Base-by-base conservation (phyloP, 2,797 vertebrate genomes). In the Anableps anableps region DNA sequence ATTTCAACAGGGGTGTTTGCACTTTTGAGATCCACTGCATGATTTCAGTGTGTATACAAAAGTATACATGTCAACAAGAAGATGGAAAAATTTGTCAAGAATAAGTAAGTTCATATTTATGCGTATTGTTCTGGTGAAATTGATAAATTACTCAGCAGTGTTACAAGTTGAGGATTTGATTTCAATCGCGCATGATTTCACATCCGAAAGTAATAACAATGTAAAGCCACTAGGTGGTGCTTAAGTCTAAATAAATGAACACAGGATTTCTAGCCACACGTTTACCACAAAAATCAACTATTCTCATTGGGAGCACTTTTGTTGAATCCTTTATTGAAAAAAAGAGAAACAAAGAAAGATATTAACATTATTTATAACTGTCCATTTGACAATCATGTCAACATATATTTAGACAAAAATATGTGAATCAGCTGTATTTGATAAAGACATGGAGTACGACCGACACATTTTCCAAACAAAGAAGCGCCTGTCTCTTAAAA, bases 271-370 rank as follows among this genome's bases (percentile, higher is more conserved):
- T 16, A 21, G 51, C 6, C 26, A 58, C 23, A 21, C 6, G 14
- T 48, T 48, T 34, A 38, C n/a, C 92, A 91, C 83, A 89, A 92
- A 92, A 89, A 89, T 62, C 88, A 89, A 79, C 55, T 78, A 72
- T 75, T 38, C 83, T 84, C 90, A 81, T 94, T 93, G 91, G 92
- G 93, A 95, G 94, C 94, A 94, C 94, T 95, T 95, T 94, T 86
- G 86, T 95, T 94, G 90, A 95, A 95, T 94, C 93, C 78, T 96
- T 96, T 96, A 96, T 95, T 95, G 91, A 91, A 88, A 94, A 95
- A 95, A 93, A 94, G 93, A 91, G 91, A 93, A 94, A 93, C 92
- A 94, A 94, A 93, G 78, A n/a, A 45, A 70, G 86, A 94, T 92
- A 94, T 94, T 92, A 94, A 94, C 94, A 95, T 88, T 94, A 94